These are phyloP conservation scores for Celastrina argiolus DNA, from an alignment of 2,888 invertebrate species.

Conservation along the genomic window DNA sequence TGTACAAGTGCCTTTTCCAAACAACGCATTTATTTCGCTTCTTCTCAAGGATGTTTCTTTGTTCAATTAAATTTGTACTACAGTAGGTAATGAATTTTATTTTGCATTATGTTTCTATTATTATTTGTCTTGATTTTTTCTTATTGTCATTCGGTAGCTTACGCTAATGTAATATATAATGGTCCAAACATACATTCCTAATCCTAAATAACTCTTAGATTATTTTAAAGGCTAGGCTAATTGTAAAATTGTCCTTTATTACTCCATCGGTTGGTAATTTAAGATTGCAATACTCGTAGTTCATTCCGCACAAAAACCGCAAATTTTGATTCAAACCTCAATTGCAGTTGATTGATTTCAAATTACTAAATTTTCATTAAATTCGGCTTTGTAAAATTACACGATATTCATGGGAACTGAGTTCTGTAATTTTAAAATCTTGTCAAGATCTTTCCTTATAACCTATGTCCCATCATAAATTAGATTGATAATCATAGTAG, in stretches of 20 bases:
- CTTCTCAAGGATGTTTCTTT: too few relatives aligned
- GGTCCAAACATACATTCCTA: neutral
- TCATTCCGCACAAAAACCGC: conserved; percentile 7
- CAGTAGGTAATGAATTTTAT: too few relatives aligned
- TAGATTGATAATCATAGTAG: neutral
- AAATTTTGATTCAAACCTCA: conserved; percentile 11
- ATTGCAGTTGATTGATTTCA: conserved; percentile 6
- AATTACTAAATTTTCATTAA: conserved; percentile 8
- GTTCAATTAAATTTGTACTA: too few relatives aligned
- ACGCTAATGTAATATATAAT: neutral
- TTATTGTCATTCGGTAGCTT: too few relatives aligned
- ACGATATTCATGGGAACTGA: neutral
- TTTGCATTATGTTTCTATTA: too few relatives aligned
- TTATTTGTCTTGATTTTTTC: too few relatives aligned
- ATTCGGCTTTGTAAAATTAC: neutral
- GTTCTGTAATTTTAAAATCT: neutral
- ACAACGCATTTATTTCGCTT: too few relatives aligned
- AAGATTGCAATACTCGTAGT: conserved; percentile 6
- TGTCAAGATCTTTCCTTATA: neutral
- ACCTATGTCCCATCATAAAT: neutral
- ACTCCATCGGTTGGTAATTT: conserved; percentile 7
- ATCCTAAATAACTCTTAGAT: neutral
- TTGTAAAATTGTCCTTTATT: conserved; percentile 4
- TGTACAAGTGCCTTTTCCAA: too few relatives aligned
- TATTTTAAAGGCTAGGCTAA: neutral